phyloP scores from a whole-genome alignment of 2,113 vertebrate species.

The Nannobrachium achirus region DNA sequence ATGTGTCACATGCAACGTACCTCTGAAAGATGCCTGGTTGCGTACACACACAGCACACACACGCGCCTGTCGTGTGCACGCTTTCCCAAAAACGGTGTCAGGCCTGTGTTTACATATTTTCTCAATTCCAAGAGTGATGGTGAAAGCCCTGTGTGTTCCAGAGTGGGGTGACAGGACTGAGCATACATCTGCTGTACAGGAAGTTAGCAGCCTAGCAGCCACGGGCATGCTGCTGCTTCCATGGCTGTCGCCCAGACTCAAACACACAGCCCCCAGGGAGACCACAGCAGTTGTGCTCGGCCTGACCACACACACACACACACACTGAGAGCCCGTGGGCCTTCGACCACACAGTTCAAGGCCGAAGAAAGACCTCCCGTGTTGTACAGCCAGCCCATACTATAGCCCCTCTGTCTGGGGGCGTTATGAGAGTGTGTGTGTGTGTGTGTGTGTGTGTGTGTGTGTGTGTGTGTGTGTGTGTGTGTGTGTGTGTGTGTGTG shows the following conservation, averaged over 20 bases:
- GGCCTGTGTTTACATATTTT: constrained; percentile 33
- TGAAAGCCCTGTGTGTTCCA: constrained; percentile 38
- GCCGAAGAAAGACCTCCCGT: constrained; percentile 37
- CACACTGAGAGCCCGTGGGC: neutral
- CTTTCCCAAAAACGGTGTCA: constrained; percentile 13
- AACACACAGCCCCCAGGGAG: constrained; percentile 38
- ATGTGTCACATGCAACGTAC: too few species aligned
- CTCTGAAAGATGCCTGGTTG: too few species aligned
- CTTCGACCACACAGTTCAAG: constrained; percentile 1
- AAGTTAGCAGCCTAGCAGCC: constrained; percentile 63
- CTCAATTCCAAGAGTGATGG: constrained; percentile 41
- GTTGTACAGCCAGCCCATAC: neutral
- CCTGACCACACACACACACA: constrained; percentile 43
- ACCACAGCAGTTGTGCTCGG: constrained; percentile 17
- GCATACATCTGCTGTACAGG: constrained; percentile 50
- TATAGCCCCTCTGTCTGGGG: constrained; percentile 20
- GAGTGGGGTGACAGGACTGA: neutral
- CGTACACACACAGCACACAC: neutral
- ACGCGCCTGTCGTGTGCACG: neutral
- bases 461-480: too few species aligned
- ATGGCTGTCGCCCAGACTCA: constrained; percentile 49
- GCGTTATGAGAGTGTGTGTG: too few species aligned
- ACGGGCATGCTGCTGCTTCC: constrained; percentile 51
- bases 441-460: too few species aligned
- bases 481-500: too few species aligned